Conservation (phyloP, 2,888 invertebrate species). For the Meta bourneti region DNA sequence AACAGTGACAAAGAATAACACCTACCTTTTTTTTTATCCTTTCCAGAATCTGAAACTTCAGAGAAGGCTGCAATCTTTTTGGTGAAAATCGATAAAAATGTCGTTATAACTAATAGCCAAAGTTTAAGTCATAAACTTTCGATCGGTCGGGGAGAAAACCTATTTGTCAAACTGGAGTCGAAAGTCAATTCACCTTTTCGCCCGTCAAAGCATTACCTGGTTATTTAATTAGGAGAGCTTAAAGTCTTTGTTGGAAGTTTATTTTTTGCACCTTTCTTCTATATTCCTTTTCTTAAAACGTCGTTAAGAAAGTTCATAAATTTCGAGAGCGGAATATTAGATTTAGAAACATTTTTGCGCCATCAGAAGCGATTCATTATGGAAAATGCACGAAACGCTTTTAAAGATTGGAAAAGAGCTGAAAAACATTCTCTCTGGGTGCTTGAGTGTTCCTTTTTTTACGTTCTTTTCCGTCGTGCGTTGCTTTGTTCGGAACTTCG, state of each 20-base stretch:
- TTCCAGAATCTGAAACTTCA: background rate
- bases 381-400: background rate
- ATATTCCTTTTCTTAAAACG: conserved; percentile 6
- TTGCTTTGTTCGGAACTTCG: too few species aligned
- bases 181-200: conserved; percentile 45
- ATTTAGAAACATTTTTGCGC: conserved; percentile 17
- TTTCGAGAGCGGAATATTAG: conserved; percentile 25
- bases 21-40: background rate
- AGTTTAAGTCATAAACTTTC: conserved; percentile 21
- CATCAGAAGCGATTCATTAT: background rate
- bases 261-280: background rate
- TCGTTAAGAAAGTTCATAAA: conserved; percentile 26
- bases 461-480: too few species aligned
- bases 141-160: background rate
- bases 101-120: conserved; percentile 31
- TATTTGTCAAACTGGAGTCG: conserved; percentile 31
- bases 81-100: conserved; percentile 14
- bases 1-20: background rate
- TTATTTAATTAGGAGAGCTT: conserved; percentile 37
- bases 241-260: background rate
- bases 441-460: background rate
- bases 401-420: background rate
- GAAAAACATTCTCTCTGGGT: background rate
- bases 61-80: background rate
- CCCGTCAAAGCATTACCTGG: conserved; percentile 32